Conservation (phyloP, 37 sponge, comb jelly and placozoan genomes). For the Hexactinellida sp. region DNA sequence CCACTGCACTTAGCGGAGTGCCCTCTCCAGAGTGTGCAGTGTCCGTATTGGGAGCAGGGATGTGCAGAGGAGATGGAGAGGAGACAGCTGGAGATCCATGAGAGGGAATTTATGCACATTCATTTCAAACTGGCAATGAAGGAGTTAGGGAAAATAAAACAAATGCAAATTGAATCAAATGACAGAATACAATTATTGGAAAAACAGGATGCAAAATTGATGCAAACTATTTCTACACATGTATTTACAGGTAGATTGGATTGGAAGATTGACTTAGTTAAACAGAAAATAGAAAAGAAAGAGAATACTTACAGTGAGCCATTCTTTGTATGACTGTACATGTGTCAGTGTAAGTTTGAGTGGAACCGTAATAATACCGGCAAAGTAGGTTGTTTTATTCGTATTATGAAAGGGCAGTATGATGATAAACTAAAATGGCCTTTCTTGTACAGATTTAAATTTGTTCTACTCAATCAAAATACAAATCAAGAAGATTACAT, state of each 20-base stretch:
- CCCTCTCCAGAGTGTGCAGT: not conserved
- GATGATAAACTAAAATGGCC: not conserved
- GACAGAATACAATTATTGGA: too few species aligned
- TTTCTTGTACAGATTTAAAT: not conserved
- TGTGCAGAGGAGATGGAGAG: slow-evolving; percentile 7
- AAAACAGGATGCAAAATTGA: too few species aligned
- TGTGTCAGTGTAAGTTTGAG: not conserved
- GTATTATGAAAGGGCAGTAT: not conserved
- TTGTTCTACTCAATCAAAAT: not conserved
- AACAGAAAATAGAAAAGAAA: not conserved
- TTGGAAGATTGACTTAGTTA: not conserved
- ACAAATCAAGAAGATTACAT: not conserved
- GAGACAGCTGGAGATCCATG: not conserved
- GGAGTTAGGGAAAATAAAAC: too few species aligned
- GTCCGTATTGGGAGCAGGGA: not conserved
- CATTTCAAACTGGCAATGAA: not conserved
- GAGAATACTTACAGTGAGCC: not conserved
- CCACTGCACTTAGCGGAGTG: not conserved
- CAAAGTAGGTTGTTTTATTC: not conserved
- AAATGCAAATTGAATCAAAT: too few species aligned
- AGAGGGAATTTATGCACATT: not conserved
- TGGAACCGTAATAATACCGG: not conserved
- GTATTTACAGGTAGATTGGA: not conserved
- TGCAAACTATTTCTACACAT: too few species aligned
- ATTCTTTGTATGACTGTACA: not conserved